Evolutionary conservation across 2,113 vertebrate species (phyloP).

Genomic region (Nesoenas mayeri): DNA sequence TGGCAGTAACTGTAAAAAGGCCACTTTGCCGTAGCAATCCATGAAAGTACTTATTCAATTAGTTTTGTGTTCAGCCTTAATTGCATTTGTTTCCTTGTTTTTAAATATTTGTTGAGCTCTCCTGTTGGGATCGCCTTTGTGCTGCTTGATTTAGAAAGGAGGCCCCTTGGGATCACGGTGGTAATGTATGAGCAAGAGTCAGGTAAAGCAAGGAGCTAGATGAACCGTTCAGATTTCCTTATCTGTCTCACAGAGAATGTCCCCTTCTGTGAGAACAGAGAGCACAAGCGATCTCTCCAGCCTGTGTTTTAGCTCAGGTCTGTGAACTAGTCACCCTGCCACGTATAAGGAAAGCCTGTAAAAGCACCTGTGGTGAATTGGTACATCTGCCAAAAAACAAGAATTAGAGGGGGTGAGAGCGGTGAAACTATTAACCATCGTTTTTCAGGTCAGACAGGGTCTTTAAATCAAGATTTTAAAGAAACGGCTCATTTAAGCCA

Average conservation of each 20-base stretch:
- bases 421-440: background rate
- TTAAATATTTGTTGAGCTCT: background rate
- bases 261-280: conserved; percentile 1
- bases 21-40: background rate
- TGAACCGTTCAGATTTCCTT: conserved; percentile 19
- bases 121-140: background rate
- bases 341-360: background rate
- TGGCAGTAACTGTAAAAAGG: background rate
- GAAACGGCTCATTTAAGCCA: background rate
- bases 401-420: background rate
- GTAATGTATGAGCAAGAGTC: background rate
- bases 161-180: background rate
- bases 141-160: background rate
- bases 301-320: background rate
- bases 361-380: background rate
- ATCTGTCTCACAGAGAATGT: background rate
- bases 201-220: background rate
- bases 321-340: background rate
- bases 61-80: background rate
- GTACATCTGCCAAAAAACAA: background rate
- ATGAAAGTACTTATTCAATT: background rate
- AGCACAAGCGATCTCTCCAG: background rate
- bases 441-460: background rate
- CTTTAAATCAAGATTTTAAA: background rate
- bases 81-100: background rate